phyloP scores from a whole-genome alignment of 1,140 invertebrate species.

The Drosophila nigrodunni region DNA sequence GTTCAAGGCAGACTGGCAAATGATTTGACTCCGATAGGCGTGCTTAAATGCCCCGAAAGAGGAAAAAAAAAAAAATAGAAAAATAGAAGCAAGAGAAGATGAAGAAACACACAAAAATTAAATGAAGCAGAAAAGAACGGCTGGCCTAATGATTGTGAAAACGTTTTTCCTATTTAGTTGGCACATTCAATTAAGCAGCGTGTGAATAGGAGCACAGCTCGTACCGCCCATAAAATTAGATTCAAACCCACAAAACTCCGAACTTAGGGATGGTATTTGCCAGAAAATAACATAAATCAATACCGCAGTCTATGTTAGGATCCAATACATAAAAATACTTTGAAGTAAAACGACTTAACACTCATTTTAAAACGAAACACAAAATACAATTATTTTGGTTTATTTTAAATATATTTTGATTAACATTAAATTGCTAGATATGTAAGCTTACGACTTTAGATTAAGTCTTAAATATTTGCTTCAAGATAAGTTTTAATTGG shows the following conservation, averaged over 20 bases:
- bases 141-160: constrained; percentile 70
- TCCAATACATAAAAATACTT: too few relatives aligned
- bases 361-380: too few relatives aligned
- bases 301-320: too few relatives aligned
- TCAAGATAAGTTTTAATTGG: too few relatives aligned
- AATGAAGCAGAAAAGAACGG: neutral
- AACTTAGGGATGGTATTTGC: neutral
- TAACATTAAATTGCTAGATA: too few relatives aligned
- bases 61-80: neutral
- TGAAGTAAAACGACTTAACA: too few relatives aligned
- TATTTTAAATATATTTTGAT: too few relatives aligned
- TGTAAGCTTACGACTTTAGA: too few relatives aligned
- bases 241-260: neutral
- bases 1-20: constrained; percentile 46
- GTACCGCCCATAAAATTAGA: constrained; percentile 46
- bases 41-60: constrained; percentile 22
- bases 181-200: constrained; percentile 72
- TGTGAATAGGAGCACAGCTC: constrained; percentile 67
- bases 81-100: neutral
- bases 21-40: constrained; percentile 21
- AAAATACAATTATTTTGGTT: too few relatives aligned
- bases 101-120: neutral
- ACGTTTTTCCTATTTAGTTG: constrained; percentile 59
- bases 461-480: too few relatives aligned
- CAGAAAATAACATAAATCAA: too few relatives aligned